Conservation (phyloP, 2,797 vertebrate species). For the Acrossocheilus wenchowensis region DNA sequence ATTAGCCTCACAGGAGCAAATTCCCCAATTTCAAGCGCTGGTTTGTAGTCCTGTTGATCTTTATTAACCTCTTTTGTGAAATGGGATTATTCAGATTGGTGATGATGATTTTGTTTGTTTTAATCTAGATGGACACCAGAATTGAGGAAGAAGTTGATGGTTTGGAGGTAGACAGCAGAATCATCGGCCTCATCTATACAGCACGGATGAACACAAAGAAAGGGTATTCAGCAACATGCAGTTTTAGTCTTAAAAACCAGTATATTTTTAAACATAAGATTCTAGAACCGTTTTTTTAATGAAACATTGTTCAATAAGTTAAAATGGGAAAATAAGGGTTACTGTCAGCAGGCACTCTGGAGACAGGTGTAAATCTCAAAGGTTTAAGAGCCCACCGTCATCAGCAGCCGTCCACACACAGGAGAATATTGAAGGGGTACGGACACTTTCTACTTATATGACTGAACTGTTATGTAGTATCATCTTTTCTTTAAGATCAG, state of each 20-base stretch:
- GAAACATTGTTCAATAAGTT: slow-evolving; percentile 3
- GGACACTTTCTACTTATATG: not conserved
- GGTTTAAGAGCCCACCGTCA: not conserved
- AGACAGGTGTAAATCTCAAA: not conserved
- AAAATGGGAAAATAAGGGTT: not conserved
- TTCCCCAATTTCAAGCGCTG: no score
- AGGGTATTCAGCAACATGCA: slow-evolving; percentile 60
- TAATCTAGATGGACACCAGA: slow-evolving; percentile 66
- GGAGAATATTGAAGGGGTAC: slow-evolving; percentile 39
- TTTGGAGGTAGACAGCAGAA: slow-evolving; percentile 75
- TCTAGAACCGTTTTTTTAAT: not conserved
- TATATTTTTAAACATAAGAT: not conserved
- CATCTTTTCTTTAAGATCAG: slow-evolving; percentile 3
- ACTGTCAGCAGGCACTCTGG: slow-evolving; percentile 27
- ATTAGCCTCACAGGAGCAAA: not conserved
- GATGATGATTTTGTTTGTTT: not conserved
- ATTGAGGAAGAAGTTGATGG: slow-evolving; percentile 69
- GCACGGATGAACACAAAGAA: slow-evolving; percentile 71
- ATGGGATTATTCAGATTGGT: not conserved
- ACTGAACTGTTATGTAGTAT: not conserved
- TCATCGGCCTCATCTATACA: slow-evolving; percentile 77
- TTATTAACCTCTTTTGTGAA: not conserved
- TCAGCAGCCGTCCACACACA: not conserved
- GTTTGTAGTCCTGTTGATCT: not conserved
- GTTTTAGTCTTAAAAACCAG: not conserved